Evolutionary conservation across 2,113 vertebrate species (phyloP), one percentile per base, ranked within the genome.

Genomic region (Platanista minor): DNA sequence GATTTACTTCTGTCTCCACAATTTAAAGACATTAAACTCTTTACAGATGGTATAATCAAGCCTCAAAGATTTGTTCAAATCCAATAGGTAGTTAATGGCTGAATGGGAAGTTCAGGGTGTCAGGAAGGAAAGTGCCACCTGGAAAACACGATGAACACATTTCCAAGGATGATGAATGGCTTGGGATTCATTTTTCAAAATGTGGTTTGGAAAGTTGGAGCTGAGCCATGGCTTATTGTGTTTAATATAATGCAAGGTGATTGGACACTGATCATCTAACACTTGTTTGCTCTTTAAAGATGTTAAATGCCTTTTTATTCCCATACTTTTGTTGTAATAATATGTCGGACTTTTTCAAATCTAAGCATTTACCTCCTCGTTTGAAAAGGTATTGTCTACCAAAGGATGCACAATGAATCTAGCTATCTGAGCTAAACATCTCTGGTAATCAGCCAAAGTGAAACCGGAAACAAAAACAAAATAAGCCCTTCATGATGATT

Each of bases 391-490:
- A 36, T 67, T 81, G 15, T 88, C 54, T 96, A 90, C 27, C n/a
- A 77, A 95, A 87, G 27, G 18, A 36, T 41, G 14, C 6, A 81
- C 14, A 74, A 5, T 66, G 69, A 61, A 52, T 75, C 8, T 77
- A 54, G 39, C 39, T 95, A 8, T 71, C 20, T 39, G 36, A 81
- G 8, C 33, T 81, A 67, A 97, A 39, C 14, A 67, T 14, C 61
- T 82, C 64, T 74, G 59, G 27, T 57, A 93, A 96, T 64, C 49
- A 93, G 10, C 78, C 39, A 72, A 43, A 11, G 9, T 1, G 8
- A 66, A 95, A 67, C n/a, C 69, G 46, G 81, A 87, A 97, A 72
- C 27, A 64, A 75, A 83, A 91, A 9, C 46, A 93, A 69, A 72
- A 78, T 87, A 69, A 71, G 41, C 41, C 14, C 41, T 89, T 87